These are phyloP conservation scores for Dasysyrphus tricinctus DNA, from an alignment of 2,888 invertebrate species.

Conservation along the genomic window DNA sequence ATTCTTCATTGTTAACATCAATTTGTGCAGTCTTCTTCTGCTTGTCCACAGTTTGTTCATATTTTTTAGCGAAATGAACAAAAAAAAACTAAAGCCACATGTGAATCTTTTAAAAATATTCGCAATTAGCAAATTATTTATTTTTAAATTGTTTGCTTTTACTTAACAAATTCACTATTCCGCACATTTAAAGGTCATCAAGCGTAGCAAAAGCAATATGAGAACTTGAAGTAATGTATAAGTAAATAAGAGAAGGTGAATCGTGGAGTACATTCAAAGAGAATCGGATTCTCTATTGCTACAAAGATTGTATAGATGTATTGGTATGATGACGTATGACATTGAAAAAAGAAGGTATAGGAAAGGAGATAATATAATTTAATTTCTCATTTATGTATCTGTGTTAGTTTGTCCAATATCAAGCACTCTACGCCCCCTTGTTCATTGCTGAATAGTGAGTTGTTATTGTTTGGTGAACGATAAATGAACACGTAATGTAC, in stretches of 20 bases:
- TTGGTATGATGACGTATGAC: slow-evolving; percentile 22
- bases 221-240: background rate
- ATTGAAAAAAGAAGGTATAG: slow-evolving; percentile 41
- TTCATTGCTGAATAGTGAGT: background rate
- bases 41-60: background rate
- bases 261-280: background rate
- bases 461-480: slow-evolving; percentile 44
- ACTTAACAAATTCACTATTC: background rate
- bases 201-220: background rate
- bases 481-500: slow-evolving; percentile 42
- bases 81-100: background rate
- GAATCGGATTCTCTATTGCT: background rate
- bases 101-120: background rate
- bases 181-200: slow-evolving; percentile 5
- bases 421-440: background rate
- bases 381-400: slow-evolving; percentile 32
- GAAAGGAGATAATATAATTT: slow-evolving; percentile 35
- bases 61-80: background rate
- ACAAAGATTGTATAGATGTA: background rate
- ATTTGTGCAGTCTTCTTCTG: background rate
- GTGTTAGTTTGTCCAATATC: background rate
- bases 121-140: background rate
- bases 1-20: too few species aligned
- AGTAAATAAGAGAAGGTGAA: background rate
- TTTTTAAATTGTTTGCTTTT: background rate